Evolutionary conservation across 2,888 invertebrate species (phyloP).

Genomic region (Eupithecia centaureata): DNA sequence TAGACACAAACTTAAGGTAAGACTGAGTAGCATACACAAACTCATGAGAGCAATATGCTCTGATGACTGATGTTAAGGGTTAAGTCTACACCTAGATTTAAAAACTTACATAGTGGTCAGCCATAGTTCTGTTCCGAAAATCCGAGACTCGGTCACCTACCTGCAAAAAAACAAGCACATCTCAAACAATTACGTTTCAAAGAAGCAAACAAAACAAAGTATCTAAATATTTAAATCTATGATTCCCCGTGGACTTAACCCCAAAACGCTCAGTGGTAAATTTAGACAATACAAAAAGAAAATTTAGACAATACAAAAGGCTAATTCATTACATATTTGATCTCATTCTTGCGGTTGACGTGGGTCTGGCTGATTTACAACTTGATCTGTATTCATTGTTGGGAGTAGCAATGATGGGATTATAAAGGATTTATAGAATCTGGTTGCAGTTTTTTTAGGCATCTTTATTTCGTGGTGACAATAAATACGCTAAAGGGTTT

Average conservation of each 20-base stretch:
- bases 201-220: conserved; percentile 36
- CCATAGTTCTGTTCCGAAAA: conserved; percentile 19
- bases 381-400: conserved; percentile 39
- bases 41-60: neutral
- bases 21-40: neutral
- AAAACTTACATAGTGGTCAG: conserved; percentile 34
- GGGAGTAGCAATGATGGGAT: conserved; percentile 57
- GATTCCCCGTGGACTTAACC: conserved; percentile 42
- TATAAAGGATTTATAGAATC: conserved; percentile 42
- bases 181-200: conserved; percentile 34
- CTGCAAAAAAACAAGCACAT: conserved; percentile 47
- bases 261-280: conserved; percentile 42
- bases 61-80: neutral
- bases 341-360: conserved; percentile 40
- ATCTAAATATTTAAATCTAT: conserved; percentile 39
- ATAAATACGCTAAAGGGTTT: conserved; percentile 28
- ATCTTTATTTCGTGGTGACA: conserved; percentile 17
- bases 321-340: conserved; percentile 40
- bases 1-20: neutral
- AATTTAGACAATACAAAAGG: conserved; percentile 43
- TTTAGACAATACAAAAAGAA: conserved; percentile 41
- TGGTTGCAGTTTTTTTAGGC: conserved; percentile 31
- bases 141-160: conserved; percentile 43
- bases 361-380: conserved; percentile 50
- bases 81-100: neutral